These are phyloP conservation scores for Rhodeus uyekii DNA, from an alignment of 2,797 vertebrate species.

Conservation along the genomic window DNA sequence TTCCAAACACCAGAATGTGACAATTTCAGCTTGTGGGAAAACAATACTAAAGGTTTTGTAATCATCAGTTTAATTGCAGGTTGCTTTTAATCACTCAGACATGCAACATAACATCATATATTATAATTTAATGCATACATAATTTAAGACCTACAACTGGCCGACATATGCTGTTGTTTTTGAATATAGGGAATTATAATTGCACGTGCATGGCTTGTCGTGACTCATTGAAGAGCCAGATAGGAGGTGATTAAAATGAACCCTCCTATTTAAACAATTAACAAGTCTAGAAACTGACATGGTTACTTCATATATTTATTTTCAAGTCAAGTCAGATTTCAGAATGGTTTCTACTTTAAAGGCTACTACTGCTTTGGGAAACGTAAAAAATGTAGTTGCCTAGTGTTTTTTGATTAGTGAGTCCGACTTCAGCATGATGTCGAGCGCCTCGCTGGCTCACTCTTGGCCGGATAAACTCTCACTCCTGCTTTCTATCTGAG, in stretches of 20 bases:
- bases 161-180: conserved; percentile 20
- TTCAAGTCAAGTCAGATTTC: not conserved
- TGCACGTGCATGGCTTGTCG: conserved; percentile 25
- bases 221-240: conserved; percentile 28
- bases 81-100: too few relatives aligned
- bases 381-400: not conserved
- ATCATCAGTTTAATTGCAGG: too few relatives aligned
- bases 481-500: not conserved
- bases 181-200: conserved; percentile 13
- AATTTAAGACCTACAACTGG: conserved; percentile 15
- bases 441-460: conserved; percentile 8
- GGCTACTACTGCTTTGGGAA: too few relatives aligned
- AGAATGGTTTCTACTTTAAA: not conserved
- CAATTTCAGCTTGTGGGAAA: not conserved
- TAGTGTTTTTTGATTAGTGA: conserved; percentile 10
- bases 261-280: not conserved
- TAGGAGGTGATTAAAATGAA: not conserved
- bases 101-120: not conserved
- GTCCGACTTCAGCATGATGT: not conserved
- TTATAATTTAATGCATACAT: conserved; percentile 20
- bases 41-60: not conserved
- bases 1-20: not conserved
- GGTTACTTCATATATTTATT: not conserved
- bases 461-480: conserved; percentile 1
- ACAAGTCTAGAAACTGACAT: not conserved